Evolutionary conservation across 2,888 invertebrate genomes (phyloP), one percentile per base, ranked within the genome.

Genomic region (Leistus spinibarbis): DNA sequence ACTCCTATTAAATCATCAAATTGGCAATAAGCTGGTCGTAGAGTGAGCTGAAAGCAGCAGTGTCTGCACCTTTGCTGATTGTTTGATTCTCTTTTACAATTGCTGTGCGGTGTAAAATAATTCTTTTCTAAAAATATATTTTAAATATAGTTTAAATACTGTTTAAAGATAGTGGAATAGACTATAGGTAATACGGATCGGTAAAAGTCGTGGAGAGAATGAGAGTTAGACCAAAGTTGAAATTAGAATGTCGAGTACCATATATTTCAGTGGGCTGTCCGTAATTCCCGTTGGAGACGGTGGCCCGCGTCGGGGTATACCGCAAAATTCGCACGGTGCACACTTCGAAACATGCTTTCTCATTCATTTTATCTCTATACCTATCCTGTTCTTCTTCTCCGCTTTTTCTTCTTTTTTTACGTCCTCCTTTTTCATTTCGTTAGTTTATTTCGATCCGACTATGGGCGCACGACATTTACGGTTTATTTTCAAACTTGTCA

Each of bases 231-330:
- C 56, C 73, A 67, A 78, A 78, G 73, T 78, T 77, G 76, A 78
- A 78, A 78, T 78, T 78, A 78, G 77, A 78, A 77, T 78, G 77
- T 78, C 78, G 78, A 76, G 70, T 77, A 67, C 73, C 77, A 78
- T 77, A 77, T 78, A 77, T 78, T 76, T 73, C 77, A 76, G 54
- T 70, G 66, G 40, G 10, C 40, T 40, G 10, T 7, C 40, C 7
- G 77, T 69, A 76, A 76, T 76, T 77, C 71, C 76, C 62, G 65
- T n/a, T 54, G 64, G 71, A 40, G 40, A 1, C 40, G 40, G 10
- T 40, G 40, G 13, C 54, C 40, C 40, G 40, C 40, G 40, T 17
- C 60, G 60, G 17, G 20, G 19, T 60, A 19, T 13, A 60, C 60
- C 60, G 54, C 70, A 53, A 62, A 53, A 57, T 54, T 64, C 54